These are phyloP conservation scores for Aphelocoma coerulescens DNA, from an alignment of 2,113 vertebrate genomes.

Conservation along the genomic window DNA sequence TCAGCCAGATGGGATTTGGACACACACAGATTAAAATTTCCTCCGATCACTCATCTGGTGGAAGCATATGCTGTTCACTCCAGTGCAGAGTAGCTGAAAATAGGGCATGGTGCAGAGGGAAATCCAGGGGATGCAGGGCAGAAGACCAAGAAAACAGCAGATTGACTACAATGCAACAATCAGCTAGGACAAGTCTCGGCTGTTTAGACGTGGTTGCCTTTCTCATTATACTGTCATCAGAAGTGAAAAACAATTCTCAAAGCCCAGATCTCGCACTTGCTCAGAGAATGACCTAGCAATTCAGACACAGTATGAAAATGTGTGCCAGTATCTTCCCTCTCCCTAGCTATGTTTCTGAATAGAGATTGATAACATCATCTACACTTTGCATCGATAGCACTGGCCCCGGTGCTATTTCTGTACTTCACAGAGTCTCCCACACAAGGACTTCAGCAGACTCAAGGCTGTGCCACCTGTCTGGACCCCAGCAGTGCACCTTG, in stretches of 20 bases:
- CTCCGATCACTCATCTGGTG: too few species aligned
- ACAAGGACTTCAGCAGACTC: background rate
- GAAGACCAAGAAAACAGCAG: background rate
- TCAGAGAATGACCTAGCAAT: background rate
- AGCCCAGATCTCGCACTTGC: rapidly evolving
- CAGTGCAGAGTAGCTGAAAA: background rate
- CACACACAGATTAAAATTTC: background rate
- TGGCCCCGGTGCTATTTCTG: background rate
- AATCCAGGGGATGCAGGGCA: background rate
- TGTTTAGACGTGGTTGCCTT: background rate
- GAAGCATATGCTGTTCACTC: background rate
- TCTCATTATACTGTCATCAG: background rate
- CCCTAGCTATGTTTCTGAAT: background rate
- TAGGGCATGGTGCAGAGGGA: background rate
- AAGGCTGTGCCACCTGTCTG: background rate
- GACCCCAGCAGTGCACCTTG: background rate
- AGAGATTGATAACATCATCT: background rate
- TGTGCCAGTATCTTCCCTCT: background rate
- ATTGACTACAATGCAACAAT: background rate
- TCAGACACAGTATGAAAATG: background rate
- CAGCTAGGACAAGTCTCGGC: background rate
- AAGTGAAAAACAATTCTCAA: background rate
- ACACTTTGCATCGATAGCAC: background rate
- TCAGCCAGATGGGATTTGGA: background rate
- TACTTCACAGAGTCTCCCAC: background rate